Evolutionary conservation across 1,140 invertebrate genomes (phyloP).

Genomic region (Heliothis virescens): DNA sequence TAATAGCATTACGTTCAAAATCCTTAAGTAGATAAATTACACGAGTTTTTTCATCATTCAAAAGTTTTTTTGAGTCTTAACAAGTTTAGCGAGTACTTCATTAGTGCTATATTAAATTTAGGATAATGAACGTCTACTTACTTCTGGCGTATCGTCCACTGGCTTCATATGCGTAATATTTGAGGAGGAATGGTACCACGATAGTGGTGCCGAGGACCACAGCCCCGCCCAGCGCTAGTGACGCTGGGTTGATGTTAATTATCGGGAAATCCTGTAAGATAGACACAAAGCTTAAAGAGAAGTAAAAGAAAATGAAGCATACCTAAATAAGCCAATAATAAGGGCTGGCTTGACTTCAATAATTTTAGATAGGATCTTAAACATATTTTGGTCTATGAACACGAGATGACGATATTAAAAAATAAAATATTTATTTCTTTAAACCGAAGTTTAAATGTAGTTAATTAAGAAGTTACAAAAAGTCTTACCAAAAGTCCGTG

Average conservation of each 20-base stretch:
- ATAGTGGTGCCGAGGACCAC: conserved; percentile 71
- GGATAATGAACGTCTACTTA: conserved; percentile 54
- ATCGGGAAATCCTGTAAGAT: conserved; percentile 76
- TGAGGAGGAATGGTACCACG: conserved; percentile 69
- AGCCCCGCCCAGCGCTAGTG: conserved; percentile 70
- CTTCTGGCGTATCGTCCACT: conserved; percentile 63
- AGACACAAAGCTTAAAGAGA: neutral
- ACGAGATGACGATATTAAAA: too few species aligned
- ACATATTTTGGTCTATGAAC: too few species aligned
- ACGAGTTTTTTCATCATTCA: too few species aligned
- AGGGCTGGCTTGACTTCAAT: too few species aligned
- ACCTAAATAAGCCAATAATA: neutral
- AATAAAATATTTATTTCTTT: neutral
- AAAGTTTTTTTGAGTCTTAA: neutral
- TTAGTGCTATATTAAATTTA: too few species aligned
- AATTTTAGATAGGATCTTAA: too few species aligned
- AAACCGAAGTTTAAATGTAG: neutral
- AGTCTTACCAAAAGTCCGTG: conserved; percentile 49
- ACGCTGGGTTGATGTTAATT: conserved; percentile 78
- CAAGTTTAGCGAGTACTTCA: neutral
- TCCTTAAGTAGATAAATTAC: neutral
- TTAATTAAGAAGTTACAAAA: neutral
- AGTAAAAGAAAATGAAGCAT: neutral
- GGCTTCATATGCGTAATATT: conserved; percentile 55
- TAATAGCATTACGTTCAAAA: neutral